Conservation (phyloP, 1,140 invertebrate genomes). For the Drosophila kohkoa region DNA sequence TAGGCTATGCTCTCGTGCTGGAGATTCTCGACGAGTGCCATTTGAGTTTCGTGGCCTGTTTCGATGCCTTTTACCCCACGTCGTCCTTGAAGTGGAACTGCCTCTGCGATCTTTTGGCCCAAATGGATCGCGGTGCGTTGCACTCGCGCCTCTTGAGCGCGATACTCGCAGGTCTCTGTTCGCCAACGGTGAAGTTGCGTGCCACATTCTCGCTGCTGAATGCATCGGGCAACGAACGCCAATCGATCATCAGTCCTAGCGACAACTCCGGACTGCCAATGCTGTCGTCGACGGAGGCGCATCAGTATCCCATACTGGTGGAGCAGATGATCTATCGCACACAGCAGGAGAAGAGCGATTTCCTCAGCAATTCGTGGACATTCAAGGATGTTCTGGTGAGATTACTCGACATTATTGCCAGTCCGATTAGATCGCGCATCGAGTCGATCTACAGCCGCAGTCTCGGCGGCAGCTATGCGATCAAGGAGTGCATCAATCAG, state of each 20-base stretch:
- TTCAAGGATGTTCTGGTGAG: slow-evolving; percentile 94
- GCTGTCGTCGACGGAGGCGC: slow-evolving; percentile 89
- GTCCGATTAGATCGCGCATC: slow-evolving; percentile 89
- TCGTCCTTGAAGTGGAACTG: slow-evolving; percentile 96
- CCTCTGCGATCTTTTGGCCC: slow-evolving; percentile 93
- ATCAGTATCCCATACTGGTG: slow-evolving; percentile 92
- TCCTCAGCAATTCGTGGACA: slow-evolving; percentile 87
- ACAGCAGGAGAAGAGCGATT: slow-evolving; percentile 87
- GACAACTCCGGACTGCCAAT: slow-evolving; percentile 90
- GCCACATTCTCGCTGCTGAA: slow-evolving; percentile 90
- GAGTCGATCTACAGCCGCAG: slow-evolving; percentile 82
- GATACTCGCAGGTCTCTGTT: slow-evolving; percentile 92
- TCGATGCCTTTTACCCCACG: slow-evolving; percentile 98
- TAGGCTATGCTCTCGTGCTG: slow-evolving; percentile 87
- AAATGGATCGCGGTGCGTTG: slow-evolving; percentile 88
- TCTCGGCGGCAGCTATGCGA: slow-evolving; percentile 52
- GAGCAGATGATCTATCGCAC: slow-evolving; percentile 93
- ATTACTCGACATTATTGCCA: slow-evolving; percentile 92
- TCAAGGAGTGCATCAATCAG: slow-evolving; percentile 76
- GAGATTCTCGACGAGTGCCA: slow-evolving; percentile 95
- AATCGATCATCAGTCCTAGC: slow-evolving; percentile 88
- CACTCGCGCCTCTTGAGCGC: slow-evolving; percentile 91
- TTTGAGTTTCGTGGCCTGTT: slow-evolving; percentile 95
- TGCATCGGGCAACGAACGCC: slow-evolving; percentile 85
- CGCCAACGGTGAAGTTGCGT: slow-evolving; percentile 91